A percentile compares a stretch with the other conserved stretches of the same genome.
phyloP scores from a whole-genome alignment of 2,113 vertebrate species.

The Leucopsar rothschildi region DNA sequence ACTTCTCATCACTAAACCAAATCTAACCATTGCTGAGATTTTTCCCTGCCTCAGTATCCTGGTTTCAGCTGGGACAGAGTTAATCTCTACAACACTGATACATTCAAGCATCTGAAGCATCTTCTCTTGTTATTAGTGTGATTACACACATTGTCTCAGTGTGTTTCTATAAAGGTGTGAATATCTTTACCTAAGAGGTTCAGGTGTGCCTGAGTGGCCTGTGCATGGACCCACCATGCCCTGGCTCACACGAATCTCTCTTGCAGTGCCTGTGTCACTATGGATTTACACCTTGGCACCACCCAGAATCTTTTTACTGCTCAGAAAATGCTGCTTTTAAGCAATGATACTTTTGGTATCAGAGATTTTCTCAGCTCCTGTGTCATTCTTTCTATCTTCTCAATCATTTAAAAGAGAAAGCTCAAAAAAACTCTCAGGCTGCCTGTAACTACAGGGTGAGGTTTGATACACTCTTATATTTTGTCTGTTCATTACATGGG shows the following conservation, averaged over 20 bases:
- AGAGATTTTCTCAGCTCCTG: neutral
- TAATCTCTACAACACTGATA: neutral
- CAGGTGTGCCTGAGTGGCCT: neutral
- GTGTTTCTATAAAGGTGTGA: neutral
- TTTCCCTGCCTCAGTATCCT: neutral
- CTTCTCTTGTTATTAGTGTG: fast-evolving
- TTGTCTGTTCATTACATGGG: neutral
- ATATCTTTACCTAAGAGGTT: neutral
- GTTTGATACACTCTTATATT: neutral
- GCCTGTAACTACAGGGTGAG: neutral
- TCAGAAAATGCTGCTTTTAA: neutral
- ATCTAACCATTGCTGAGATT: neutral
- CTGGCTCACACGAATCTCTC: neutral
- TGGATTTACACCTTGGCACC: neutral
- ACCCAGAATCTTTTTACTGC: neutral
- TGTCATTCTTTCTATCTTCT: neutral
- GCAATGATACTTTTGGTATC: neutral
- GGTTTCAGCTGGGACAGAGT: neutral
- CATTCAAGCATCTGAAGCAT: neutral
- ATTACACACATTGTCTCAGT: neutral
- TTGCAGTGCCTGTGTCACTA: neutral
- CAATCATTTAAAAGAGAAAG: neutral
- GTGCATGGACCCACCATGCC: neutral
- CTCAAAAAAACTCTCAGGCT: neutral
- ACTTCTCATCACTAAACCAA: neutral